Percentiles rank a stretch among this genome's conserved stretches.
Conservation (phyloP, 2,888 invertebrate genomes). For the Biston stratarius region DNA sequence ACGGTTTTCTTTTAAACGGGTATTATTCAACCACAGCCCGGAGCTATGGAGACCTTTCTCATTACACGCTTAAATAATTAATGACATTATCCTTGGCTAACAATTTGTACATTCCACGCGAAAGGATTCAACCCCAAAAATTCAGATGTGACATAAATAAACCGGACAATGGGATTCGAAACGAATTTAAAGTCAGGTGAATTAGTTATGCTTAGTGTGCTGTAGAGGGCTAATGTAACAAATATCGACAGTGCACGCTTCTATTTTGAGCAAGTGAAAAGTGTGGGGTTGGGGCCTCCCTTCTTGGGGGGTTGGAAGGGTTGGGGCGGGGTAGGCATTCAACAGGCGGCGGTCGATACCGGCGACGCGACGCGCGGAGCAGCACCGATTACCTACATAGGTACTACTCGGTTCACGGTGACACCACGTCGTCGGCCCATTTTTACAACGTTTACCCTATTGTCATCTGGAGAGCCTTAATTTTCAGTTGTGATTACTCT, state of each 20-base stretch:
- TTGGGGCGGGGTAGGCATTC: conserved; percentile 75
- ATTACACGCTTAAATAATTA: conserved; percentile 40
- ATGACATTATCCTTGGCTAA: conserved; percentile 36
- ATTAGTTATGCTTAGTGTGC: conserved; percentile 66
- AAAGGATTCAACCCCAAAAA: conserved; percentile 35
- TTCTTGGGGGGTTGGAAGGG: conserved; percentile 43
- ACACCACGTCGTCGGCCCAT: conserved; percentile 41
- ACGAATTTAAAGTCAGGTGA: conserved; percentile 49
- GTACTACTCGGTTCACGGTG: conserved; percentile 45
- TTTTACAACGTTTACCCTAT: conserved; percentile 45
- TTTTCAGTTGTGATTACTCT: conserved; percentile 42
- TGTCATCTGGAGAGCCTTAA: conserved; percentile 40
- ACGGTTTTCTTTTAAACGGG: conserved; percentile 23
- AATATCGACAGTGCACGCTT: conserved; percentile 83
- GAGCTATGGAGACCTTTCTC: conserved; percentile 27
- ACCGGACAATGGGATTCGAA: conserved; percentile 40
- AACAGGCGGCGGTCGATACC: conserved; percentile 85
- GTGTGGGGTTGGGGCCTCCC: conserved; percentile 66
- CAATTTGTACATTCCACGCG: conserved; percentile 35
- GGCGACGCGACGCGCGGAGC: conserved; percentile 76
- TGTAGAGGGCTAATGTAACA: conserved; percentile 76
- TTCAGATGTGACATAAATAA: conserved; percentile 37
- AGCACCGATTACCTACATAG: conserved; percentile 64
- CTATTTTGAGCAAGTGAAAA: conserved; percentile 86
- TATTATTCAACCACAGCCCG: conserved; percentile 22